Evolutionary conservation across 1,140 invertebrate species (phyloP).

Genomic region (Philotrypesis tridentata): DNA sequence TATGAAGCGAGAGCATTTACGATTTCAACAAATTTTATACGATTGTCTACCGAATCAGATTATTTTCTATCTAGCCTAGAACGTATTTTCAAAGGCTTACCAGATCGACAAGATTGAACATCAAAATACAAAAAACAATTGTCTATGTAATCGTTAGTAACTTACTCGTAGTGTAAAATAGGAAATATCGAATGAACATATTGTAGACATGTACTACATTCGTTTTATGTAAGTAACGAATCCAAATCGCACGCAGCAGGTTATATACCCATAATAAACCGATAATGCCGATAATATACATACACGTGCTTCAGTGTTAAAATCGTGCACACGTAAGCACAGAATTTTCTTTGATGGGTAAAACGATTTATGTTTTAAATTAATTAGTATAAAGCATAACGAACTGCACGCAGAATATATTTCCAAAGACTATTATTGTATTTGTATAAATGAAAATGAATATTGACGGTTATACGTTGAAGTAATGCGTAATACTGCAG

Average conservation of each 20-base stretch:
- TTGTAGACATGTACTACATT: not conserved
- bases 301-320: not conserved
- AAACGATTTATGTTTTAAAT: not conserved
- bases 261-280: not conserved
- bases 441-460: not conserved
- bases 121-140: not conserved
- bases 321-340: not conserved
- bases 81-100: not conserved
- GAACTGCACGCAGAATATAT: not conserved
- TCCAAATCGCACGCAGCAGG: not conserved
- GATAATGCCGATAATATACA: not conserved
- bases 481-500: not conserved
- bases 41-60: not conserved
- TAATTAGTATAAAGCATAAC: not conserved
- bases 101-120: not conserved
- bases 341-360: not conserved
- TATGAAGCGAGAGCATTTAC: not conserved
- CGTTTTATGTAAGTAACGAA: not conserved
- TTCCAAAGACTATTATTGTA: not conserved
- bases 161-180: not conserved
- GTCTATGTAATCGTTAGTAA: not conserved
- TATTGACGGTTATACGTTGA: not conserved
- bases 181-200: not conserved
- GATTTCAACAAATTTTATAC: not conserved
- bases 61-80: not conserved